These are phyloP conservation scores for Rhodophaea formosa DNA, from an alignment of 2,888 invertebrate genomes.

Conservation along the genomic window DNA sequence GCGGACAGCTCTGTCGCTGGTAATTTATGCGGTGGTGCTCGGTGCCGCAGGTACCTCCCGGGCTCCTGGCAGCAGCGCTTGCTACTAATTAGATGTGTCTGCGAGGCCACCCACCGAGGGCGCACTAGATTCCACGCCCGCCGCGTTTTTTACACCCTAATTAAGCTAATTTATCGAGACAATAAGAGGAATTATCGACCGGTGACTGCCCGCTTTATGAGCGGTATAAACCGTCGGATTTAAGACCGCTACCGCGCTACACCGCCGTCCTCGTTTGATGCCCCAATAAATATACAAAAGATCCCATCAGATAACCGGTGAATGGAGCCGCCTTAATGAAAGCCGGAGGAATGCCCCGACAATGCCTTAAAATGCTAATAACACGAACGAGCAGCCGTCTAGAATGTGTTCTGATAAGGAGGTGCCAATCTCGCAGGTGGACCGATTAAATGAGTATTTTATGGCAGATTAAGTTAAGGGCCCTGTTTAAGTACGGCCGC, in stretches of 20 bases:
- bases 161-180: conserved; percentile 80
- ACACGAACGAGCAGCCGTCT: conserved; percentile 41
- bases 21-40: conserved; percentile 20
- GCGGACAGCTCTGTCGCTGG: conserved; percentile 4
- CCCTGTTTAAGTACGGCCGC: conserved; percentile 34
- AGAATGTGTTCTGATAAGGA: conserved; percentile 53
- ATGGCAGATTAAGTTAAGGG: conserved; percentile 48
- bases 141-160: conserved; percentile 76
- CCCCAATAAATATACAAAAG: conserved; percentile 70
- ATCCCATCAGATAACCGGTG: conserved; percentile 63
- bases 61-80: conserved; percentile 17
- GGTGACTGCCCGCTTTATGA: conserved; percentile 69
- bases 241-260: conserved; percentile 75
- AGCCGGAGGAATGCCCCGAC: conserved; percentile 51
- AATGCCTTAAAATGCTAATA: conserved; percentile 55
- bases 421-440: conserved; percentile 53
- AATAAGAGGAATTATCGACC: conserved; percentile 73
- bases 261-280: conserved; percentile 50
- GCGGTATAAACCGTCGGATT: conserved; percentile 67
- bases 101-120: conserved; percentile 64
- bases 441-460: conserved; percentile 55
- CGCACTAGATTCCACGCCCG: conserved; percentile 70
- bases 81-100: conserved; percentile 37
- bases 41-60: conserved; percentile 20
- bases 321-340: conserved; percentile 49